These are phyloP conservation scores for Phenganax subtilis DNA, from an alignment of 92 coral and sea anemone genomes.

Conservation along the genomic window DNA sequence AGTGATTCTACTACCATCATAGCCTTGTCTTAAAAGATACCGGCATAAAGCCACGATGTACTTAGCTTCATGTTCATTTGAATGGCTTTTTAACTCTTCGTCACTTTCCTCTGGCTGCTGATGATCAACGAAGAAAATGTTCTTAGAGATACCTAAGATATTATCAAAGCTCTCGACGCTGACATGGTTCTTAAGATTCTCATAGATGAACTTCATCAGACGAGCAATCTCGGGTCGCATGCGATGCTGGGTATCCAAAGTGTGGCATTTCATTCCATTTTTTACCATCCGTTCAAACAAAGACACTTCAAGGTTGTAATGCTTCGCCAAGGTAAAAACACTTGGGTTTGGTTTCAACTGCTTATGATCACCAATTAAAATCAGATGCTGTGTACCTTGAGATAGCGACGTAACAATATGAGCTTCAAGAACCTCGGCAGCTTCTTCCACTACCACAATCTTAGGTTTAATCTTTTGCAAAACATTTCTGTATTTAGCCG, in stretches of 20 bases:
- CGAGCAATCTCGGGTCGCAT: conserved; percentile 83
- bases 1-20: conserved; percentile 59
- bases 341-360: conserved; percentile 85
- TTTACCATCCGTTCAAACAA: conserved; percentile 84
- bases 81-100: conserved; percentile 61
- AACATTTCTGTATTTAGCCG: conserved; percentile 71
- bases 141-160: conserved; percentile 55
- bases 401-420: conserved; percentile 78
- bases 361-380: conserved; percentile 86
- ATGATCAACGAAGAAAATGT: conserved; percentile 71
- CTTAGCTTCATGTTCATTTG: conserved; percentile 77
- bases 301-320: conserved; percentile 48
- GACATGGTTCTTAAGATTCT: conserved; percentile 58
- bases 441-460: conserved; percentile 78
- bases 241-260: conserved; percentile 72
- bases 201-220: conserved; percentile 65
- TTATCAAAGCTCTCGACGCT: conserved; percentile 51
- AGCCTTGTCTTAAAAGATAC: conserved; percentile 75
- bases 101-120: conserved; percentile 56
- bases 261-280: conserved; percentile 66
- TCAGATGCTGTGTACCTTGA: conserved; percentile 67
- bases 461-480: conserved; percentile 69
- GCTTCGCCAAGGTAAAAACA: conserved; percentile 62
- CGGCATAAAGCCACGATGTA: conserved; percentile 73
- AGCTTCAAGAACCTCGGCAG: conserved; percentile 89